These are phyloP conservation scores for Tokudaia tokunoshimensis DNA, from an alignment of 2,797 vertebrate species.

Conservation along the genomic window DNA sequence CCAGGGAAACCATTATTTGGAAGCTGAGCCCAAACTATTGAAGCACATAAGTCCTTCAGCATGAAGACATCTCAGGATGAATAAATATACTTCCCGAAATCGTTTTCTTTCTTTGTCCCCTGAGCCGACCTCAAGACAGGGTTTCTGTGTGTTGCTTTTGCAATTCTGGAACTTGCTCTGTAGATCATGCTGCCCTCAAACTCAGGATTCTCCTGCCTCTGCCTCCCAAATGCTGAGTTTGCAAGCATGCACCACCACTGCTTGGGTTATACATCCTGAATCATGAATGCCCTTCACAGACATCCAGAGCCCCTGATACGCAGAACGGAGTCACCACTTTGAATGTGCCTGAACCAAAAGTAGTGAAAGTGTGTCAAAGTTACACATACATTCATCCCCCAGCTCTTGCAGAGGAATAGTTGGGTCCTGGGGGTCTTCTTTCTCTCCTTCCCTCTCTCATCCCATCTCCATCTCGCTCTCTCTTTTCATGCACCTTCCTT, in stretches of 20 bases:
- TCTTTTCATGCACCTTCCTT: not conserved
- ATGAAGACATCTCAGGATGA: not conserved
- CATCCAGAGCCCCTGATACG: accelerated
- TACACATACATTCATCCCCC: accelerated
- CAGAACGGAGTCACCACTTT: accelerated
- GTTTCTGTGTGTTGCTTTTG: not conserved
- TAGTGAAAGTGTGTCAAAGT: not conserved
- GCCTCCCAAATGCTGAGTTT: not conserved
- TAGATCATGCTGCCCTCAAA: not conserved
- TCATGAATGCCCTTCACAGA: too few relatives aligned
- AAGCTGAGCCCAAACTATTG: not conserved
- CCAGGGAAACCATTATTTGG: not conserved
- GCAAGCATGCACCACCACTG: not conserved
- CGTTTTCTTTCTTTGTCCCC: not conserved
- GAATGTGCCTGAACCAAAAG: accelerated
- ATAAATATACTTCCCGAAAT: not conserved
- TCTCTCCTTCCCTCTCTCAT: too few relatives aligned
- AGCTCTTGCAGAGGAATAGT: too few relatives aligned
- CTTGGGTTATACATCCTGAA: not conserved
- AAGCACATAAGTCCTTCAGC: too few relatives aligned
- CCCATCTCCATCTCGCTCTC: too few relatives aligned
- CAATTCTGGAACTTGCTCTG: not conserved
- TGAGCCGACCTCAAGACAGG: not conserved
- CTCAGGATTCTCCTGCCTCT: not conserved
- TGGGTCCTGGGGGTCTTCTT: accelerated